These are phyloP conservation scores for Nesospiza acunhae DNA, from an alignment of 2,113 vertebrate genomes.

Conservation along the genomic window DNA sequence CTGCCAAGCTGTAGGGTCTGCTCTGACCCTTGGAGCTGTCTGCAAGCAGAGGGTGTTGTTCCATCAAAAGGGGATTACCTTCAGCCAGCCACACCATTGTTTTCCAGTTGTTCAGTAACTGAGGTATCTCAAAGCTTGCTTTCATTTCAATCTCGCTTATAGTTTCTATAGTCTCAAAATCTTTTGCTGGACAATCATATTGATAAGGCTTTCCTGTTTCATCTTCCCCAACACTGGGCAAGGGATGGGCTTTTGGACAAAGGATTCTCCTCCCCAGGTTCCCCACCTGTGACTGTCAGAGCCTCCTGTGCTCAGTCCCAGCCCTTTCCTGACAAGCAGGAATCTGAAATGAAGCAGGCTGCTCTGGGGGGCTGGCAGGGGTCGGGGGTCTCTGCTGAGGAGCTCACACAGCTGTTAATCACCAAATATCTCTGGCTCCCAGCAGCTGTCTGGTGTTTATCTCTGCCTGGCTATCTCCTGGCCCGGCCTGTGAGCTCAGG, in stretches of 20 bases:
- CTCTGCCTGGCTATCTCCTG: constrained; percentile 54
- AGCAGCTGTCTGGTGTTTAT: constrained; percentile 69
- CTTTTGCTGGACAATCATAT: no score
- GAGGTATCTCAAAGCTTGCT: no score
- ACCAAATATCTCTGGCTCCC: constrained; percentile 52
- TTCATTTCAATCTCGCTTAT: no score
- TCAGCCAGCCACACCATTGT: no score
- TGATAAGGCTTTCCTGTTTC: no score
- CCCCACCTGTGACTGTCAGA: not conserved
- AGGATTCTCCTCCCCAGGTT: not conserved
- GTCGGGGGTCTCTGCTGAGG: not conserved
- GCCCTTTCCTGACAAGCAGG: not conserved
- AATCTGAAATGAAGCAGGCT: constrained; percentile 25
- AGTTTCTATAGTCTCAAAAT: no score
- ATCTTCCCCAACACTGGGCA: no score
- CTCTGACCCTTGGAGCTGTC: no score
- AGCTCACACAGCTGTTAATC: constrained; percentile 65
- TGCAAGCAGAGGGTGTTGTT: no score
- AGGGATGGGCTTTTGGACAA: not conserved
- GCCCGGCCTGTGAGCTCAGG: constrained; percentile 3
- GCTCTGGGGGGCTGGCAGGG: not conserved
- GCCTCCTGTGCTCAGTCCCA: not conserved
- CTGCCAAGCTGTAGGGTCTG: no score
- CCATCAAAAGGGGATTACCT: no score
- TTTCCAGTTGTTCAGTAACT: no score